These are phyloP conservation scores for Eucera pruinosa DNA, from an alignment of 2,888 invertebrate genomes.

Conservation along the genomic window DNA sequence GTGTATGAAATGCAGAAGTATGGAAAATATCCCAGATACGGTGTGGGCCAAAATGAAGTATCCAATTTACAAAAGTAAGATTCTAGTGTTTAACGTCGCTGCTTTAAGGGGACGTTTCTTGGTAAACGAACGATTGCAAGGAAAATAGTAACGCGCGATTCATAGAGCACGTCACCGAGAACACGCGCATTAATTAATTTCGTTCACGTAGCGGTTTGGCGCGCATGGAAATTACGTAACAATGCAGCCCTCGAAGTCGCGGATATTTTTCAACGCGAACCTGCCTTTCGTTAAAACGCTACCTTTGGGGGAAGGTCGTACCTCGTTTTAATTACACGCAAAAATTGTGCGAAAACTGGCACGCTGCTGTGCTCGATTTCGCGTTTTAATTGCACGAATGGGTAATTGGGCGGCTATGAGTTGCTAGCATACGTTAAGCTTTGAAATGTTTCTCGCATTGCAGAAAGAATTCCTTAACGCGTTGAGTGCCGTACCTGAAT, in stretches of 20 bases:
- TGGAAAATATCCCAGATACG: no score
- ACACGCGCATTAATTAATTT: background rate
- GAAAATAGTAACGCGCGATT: no score
- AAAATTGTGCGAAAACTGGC: constrained; percentile 19
- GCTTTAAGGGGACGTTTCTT: no score
- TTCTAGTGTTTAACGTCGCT: no score
- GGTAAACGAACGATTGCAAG: background rate
- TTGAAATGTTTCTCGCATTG: background rate
- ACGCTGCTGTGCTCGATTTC: constrained; percentile 27
- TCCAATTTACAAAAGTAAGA: no score
- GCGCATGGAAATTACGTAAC: constrained; percentile 8
- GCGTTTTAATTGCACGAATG: constrained; percentile 14
- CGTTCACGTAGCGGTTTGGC: constrained; percentile 21
- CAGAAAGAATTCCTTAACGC: no score
- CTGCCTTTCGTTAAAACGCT: constrained; percentile 27
- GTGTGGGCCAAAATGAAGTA: no score
- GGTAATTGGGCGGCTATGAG: constrained; percentile 14
- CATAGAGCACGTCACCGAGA: no score
- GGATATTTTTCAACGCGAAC: constrained; percentile 35
- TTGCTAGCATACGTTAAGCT: no score
- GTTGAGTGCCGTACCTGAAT: no score
- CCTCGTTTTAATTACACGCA: constrained; percentile 35
- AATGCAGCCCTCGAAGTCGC: background rate
- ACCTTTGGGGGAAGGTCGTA: constrained; percentile 9
- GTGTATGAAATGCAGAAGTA: no score